These are phyloP conservation scores for Hipposideros larvatus DNA, from an alignment of 2,797 vertebrate species.

Conservation along the genomic window DNA sequence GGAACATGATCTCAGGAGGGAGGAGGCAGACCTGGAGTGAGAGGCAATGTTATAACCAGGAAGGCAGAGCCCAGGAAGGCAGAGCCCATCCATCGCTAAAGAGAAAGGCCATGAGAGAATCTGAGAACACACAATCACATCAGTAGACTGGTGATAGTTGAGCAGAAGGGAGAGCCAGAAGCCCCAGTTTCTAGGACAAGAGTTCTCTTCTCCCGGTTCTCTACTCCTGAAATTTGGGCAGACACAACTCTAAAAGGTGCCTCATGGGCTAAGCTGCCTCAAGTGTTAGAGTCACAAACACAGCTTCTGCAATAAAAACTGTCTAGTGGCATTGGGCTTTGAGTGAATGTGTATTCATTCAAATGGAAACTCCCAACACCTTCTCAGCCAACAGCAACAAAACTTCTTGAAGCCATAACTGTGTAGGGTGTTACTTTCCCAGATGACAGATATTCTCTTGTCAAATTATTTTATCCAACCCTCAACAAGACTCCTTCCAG, in stretches of 20 bases:
- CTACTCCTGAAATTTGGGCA: neutral
- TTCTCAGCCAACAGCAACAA: neutral
- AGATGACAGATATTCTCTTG: neutral
- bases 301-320: neutral
- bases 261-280: neutral
- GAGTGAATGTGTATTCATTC: neutral
- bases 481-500: neutral
- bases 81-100: neutral
- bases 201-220: neutral
- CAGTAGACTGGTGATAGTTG: neutral
- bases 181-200: neutral
- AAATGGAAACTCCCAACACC: neutral
- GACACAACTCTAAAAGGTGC: neutral
- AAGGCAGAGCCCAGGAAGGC: neutral
- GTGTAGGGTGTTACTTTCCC: neutral
- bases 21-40: neutral
- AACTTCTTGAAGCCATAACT: neutral
- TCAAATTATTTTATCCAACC: neutral
- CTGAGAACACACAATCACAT: neutral
- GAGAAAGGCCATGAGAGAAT: neutral
- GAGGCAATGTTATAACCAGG: neutral
- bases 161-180: neutral
- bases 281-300: neutral
- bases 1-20: neutral
- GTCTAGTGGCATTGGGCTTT: neutral